Evolutionary conservation across 2,113 vertebrate species (phyloP), one percentile per base, ranked within the genome.

Genomic region (Origma solitaria): DNA sequence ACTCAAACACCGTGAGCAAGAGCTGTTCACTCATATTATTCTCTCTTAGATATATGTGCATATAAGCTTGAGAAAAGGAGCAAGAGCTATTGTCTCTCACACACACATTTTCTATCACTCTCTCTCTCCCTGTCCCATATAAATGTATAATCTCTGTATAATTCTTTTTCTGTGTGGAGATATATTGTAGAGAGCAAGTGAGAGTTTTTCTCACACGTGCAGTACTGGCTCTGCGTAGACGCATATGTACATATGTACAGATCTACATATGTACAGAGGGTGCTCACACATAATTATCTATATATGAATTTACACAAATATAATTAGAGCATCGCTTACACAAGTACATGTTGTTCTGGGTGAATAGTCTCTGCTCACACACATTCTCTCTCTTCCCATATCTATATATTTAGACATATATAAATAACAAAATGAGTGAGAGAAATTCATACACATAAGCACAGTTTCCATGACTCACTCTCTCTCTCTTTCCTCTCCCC

Each of bases 401-500:
- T 15, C 54, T 31, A 2, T 50, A 18, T 35, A 38, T 57, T 66
- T 61, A 68, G 22, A 42, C 12, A 68, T 20, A 31, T 16, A 49
- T 37, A 71, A 17, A 3, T 75, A 72, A 64, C 42, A 64, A 64
- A 85, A 37, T 1, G 0, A 40, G 33, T 7, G 5, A 86, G 30
- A 66, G 11, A 7, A 11, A 33, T 53, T 66, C 15, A 27, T 33
- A 30, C 13, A 73, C 37, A 83, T 15, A 15, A 21, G 35, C 35
- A 6, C 18, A n/a, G 47, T 62, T 62, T 58, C 28, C 28, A 37
- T 28, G 19, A 27, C 35, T 33, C 28, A 21, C 20, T 30, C 25
- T 53, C 6, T 15, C 47, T 23, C 47, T 47, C 42, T 56, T 0
- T 0, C 11, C 25, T 7, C 5, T 3, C 2, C 8, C 6, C 6